These are phyloP conservation scores for Calliphora vicina DNA, from an alignment of 1,140 invertebrate genomes.

Conservation along the genomic window DNA sequence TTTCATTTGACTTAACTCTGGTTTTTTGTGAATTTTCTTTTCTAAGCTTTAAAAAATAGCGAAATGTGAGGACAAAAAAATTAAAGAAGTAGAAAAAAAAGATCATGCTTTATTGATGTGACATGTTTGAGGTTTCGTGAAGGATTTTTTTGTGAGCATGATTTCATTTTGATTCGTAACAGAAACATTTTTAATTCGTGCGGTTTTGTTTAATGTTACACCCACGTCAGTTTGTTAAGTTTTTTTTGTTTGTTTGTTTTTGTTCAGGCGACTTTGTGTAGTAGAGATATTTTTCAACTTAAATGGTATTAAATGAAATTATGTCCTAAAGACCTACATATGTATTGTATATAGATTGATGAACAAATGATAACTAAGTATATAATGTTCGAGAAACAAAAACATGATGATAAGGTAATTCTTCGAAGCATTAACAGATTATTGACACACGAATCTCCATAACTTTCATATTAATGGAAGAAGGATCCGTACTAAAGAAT, in stretches of 20 bases:
- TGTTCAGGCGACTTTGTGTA: neutral
- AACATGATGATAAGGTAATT: no score
- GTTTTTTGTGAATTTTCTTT: neutral
- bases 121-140: constrained; percentile 28
- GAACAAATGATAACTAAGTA: no score
- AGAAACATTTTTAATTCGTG: constrained; percentile 32
- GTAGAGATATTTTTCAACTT: neutral
- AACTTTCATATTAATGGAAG: no score
- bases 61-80: neutral
- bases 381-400: no score
- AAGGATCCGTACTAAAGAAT: no score
- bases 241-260: neutral
- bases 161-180: constrained; percentile 25
- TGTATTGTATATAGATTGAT: no score
- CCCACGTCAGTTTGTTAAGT: constrained; percentile 1
- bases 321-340: constrained; percentile 25
- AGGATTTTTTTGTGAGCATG: constrained; percentile 20
- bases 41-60: neutral
- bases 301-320: neutral
- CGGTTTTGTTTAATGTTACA: constrained; percentile 33
- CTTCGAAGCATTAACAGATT: no score
- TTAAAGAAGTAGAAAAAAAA: neutral
- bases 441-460: no score
- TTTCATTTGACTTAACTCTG: neutral
- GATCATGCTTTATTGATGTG: constrained; percentile 26